A percentile compares a stretch with the other conserved stretches of the same genome.
Evolutionary conservation across 2,797 vertebrate species (phyloP).

Genomic region (Neomorphus geoffroyi): DNA sequence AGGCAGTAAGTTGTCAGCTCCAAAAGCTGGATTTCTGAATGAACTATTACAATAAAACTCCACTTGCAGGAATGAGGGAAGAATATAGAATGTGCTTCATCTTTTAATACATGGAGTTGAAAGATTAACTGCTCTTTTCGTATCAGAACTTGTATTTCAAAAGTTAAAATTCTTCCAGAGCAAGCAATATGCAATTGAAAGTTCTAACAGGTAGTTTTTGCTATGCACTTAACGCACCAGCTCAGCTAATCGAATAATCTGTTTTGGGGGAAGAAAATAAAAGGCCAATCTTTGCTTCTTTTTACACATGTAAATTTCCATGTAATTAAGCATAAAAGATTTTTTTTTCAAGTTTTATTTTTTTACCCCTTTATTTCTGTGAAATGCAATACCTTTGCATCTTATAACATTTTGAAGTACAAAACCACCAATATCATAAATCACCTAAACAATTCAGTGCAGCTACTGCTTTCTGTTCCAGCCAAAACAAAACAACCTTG

Average conservation of each 20-base stretch:
- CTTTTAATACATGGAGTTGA: background rate
- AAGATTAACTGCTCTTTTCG: background rate
- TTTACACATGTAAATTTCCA: rapidly evolving
- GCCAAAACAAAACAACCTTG: background rate
- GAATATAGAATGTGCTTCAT: background rate
- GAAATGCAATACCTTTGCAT: background rate
- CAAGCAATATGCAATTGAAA: background rate
- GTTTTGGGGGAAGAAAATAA: rapidly evolving
- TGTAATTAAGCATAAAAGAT: background rate
- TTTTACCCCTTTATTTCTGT: background rate
- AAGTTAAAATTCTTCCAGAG: background rate
- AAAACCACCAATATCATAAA: background rate
- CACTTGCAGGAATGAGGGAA: background rate
- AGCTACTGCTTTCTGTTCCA: background rate
- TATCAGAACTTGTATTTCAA: background rate
- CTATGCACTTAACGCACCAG: background rate
- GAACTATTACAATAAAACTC: background rate
- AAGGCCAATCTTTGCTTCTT: background rate
- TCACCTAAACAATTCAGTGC: background rate
- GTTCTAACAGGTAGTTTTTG: background rate
- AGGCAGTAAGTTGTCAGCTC: background rate
- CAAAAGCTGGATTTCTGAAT: background rate
- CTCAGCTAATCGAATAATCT: background rate
- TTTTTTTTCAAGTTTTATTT: background rate
- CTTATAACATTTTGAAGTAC: background rate